phyloP scores from a whole-genome alignment of 2,888 invertebrate genomes.

The Melanophora roralis region DNA sequence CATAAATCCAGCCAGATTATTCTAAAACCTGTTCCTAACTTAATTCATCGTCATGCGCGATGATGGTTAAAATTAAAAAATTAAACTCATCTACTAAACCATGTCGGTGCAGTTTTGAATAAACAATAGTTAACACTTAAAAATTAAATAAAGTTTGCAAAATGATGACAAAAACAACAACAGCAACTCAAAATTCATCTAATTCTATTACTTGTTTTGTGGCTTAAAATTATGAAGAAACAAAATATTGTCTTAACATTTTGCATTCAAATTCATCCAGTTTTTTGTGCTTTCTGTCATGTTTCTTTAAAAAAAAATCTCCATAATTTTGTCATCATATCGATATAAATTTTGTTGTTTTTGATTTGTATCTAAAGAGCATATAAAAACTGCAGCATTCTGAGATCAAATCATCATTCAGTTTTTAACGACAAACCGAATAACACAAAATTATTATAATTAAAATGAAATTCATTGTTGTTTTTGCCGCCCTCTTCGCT shows the following conservation, averaged over 20 bases:
- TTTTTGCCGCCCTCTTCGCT: constrained; percentile 74
- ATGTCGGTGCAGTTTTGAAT: too few species aligned
- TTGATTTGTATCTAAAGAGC: not conserved
- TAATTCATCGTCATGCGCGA: too few species aligned
- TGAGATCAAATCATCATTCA: constrained; percentile 13
- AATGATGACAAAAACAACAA: not conserved
- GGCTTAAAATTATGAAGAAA: constrained; percentile 24
- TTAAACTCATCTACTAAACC: too few species aligned
- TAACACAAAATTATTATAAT: constrained; percentile 7
- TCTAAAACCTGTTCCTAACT: too few species aligned
- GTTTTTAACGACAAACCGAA: constrained; percentile 1
- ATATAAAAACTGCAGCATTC: constrained; percentile 22
- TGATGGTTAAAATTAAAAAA: too few species aligned
- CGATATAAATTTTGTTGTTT: not conserved
- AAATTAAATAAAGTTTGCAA: not conserved
- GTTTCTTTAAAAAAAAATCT: not conserved
- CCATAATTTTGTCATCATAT: constrained; percentile 31
- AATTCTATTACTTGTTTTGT: constrained; percentile 39
- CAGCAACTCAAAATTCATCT: constrained; percentile 10
- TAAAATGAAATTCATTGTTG: constrained; percentile 71
- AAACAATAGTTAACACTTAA: too few species aligned
- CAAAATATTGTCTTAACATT: constrained; percentile 5
- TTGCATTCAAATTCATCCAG: constrained; percentile 23
- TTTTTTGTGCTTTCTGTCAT: not conserved
- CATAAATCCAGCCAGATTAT: too few species aligned